Evolutionary conservation across 2,113 vertebrate genomes (phyloP).

Genomic region (Acrocephalus arundinaceus): DNA sequence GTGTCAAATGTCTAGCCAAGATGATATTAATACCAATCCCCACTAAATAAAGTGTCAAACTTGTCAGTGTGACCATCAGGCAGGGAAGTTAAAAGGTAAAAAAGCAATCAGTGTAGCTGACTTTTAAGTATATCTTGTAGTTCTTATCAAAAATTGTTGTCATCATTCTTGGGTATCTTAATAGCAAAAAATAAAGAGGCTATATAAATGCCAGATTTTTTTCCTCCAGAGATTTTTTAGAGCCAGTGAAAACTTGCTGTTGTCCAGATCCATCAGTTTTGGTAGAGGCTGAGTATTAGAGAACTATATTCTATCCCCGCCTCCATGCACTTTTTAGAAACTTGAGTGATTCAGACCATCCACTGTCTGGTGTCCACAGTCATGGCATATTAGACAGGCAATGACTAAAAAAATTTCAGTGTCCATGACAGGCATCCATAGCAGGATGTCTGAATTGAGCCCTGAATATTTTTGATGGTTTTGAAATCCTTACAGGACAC

Average conservation of each 20-base stretch:
- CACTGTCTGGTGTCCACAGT: not conserved
- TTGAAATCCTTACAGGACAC: not conserved
- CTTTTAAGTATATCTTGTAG: not conserved
- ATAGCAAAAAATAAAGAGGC: not conserved
- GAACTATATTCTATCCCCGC: not conserved
- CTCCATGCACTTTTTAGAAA: not conserved
- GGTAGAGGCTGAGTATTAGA: not conserved
- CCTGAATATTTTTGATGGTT: not conserved
- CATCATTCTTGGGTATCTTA: not conserved
- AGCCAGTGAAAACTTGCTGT: not conserved
- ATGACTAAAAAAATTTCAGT: not conserved
- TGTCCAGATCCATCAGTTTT: not conserved
- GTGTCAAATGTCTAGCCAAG: conserved; percentile 10
- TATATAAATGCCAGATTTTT: not conserved
- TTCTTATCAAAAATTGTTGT: not conserved
- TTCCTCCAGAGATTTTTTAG: not conserved
- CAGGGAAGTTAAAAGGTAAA: conserved; percentile 20
- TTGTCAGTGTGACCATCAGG: conserved; percentile 18
- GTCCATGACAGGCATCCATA: not conserved
- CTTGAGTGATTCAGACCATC: not conserved
- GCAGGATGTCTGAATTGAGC: not conserved
- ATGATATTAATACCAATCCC: conserved; percentile 16
- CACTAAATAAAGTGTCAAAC: conserved; percentile 23
- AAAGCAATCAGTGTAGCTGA: not conserved
- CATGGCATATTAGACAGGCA: not conserved